Conservation (phyloP, 2,113 vertebrate species). For the Microcebus griseorufus region DNA sequence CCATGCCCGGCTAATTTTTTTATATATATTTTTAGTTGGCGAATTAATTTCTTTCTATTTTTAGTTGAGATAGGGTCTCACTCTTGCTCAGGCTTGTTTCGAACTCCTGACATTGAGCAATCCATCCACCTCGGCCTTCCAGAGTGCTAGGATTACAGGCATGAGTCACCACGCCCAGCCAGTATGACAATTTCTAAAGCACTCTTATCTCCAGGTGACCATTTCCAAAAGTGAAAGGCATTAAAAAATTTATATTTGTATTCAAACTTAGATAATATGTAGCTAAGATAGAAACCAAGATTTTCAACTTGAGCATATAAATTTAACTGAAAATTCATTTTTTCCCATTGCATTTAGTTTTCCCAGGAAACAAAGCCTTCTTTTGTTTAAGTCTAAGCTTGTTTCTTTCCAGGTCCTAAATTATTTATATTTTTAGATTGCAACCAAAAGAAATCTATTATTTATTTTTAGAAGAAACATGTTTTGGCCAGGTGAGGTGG, state of each 20-base stretch:
- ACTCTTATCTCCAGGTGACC: neutral
- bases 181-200: neutral
- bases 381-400: neutral
- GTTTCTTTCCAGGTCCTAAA: neutral
- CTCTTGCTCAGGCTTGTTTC: no score
- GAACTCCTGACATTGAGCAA: no score
- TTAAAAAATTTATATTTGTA: neutral
- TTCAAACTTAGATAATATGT: neutral
- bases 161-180: no score
- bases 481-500: no score
- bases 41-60: no score
- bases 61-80: no score
- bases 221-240: neutral
- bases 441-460: neutral
- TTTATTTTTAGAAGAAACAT: neutral
- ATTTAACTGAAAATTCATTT: neutral
- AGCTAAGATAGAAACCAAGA: neutral
- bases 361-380: neutral
- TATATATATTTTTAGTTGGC: no score
- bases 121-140: no score
- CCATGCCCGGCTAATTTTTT: no score
- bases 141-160: no score
- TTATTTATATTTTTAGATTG: neutral
- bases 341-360: neutral
- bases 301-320: neutral